Base-by-base conservation (phyloP, 2,888 invertebrate genomes). In the Rhogogaster chlorosoma region DNA sequence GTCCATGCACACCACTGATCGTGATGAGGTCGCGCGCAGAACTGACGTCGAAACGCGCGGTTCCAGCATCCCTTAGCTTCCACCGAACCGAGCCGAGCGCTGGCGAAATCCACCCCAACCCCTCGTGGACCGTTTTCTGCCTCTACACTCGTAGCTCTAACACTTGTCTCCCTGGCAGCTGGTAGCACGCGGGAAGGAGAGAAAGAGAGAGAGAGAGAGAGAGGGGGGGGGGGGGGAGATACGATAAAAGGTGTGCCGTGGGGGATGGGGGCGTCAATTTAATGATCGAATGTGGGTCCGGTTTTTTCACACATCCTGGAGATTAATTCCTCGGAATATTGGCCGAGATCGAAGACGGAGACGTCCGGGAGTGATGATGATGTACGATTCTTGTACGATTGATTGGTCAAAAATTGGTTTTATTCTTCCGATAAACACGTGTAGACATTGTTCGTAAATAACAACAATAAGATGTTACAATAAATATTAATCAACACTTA, bases 41-140 rank as follows among this genome's bases (percentile, higher is more conserved):
- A 93, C 93, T 93, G 91, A 91, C 91, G 92, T 90, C 90, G 90
- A 89, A 89, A 89, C 89, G 90, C 89, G 89, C 89, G 90, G 92
- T 90, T 92, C 91, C 92, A 92, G 90, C 90, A 90, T 90, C 92
- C 90, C 91, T 91, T 92, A 92, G 93, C 92, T 92, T 92, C 92
- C 91, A 88, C 88, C 85, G 87, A 83, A 36, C 70, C 26, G 86
- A 87, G 88, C 87, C 87, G 88, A 87, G 87, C 86, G 75, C 87
- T 83, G 86, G 64, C 86, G 83, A 83, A 49, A 18, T 71, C 86
- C 61, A 61, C 45, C 84, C 86, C 53, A 53, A 86, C 88, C 85
- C 86, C 86, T 85, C 87, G 86, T 86, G 86, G 85, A 83, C 87
- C 86, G 85, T 86, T 86, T 84, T 77, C 86, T 84, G 85, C 86